phyloP scores from a whole-genome alignment of 2,113 vertebrate genomes.

The Leptosomus discolor region DNA sequence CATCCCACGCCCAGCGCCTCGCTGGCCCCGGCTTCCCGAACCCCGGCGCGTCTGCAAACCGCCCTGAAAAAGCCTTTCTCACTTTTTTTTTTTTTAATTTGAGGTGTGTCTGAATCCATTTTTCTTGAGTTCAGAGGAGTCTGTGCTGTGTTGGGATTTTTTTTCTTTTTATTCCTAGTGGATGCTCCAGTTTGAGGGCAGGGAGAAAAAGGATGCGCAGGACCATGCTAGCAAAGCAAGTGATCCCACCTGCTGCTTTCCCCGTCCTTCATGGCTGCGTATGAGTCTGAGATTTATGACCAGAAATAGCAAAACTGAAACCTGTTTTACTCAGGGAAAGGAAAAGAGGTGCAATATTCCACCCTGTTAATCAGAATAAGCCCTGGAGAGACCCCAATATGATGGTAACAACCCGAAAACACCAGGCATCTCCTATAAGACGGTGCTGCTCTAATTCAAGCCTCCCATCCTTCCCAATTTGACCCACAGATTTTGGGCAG shows the following conservation, averaged over 20 bases:
- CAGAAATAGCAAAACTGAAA: background rate
- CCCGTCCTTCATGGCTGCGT: fast-evolving
- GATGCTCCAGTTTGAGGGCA: background rate
- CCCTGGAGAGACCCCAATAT: fast-evolving
- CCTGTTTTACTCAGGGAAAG: background rate
- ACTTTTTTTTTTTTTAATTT: background rate
- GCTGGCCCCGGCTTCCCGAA: background rate
- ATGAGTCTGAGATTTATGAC: background rate
- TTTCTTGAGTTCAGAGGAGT: background rate
- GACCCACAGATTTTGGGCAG: background rate
- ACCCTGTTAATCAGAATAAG: background rate
- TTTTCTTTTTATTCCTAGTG: background rate
- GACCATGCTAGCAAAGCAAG: background rate
- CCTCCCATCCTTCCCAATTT: background rate
- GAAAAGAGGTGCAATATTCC: no score
- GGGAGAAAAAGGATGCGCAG: background rate
- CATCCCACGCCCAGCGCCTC: background rate
- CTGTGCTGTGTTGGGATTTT: background rate
- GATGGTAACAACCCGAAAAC: background rate
- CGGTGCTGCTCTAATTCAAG: background rate
- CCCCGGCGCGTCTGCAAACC: background rate
- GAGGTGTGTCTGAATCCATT: background rate
- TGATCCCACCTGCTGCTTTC: fast-evolving
- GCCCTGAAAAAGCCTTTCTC: background rate
- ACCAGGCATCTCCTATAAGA: background rate